Conservation (phyloP, 2,888 invertebrate genomes). For the Phyto melanocephala region DNA sequence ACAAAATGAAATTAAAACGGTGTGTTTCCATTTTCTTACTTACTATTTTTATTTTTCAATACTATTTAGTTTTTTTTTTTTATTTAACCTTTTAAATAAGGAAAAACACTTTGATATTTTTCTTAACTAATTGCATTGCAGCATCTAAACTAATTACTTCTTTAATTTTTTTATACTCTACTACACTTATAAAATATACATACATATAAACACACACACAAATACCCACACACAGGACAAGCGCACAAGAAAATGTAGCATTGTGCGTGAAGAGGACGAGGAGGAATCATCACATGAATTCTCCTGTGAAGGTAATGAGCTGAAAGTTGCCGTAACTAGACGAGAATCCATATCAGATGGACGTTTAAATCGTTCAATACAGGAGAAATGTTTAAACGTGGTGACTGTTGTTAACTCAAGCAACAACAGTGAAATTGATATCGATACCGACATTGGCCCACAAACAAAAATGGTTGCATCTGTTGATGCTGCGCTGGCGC, state of each 20-base stretch:
- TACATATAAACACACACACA: conserved; percentile 39
- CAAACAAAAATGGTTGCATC: conserved; percentile 81
- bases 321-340: conserved; percentile 81
- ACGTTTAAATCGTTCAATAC: conserved; percentile 85
- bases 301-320: conserved; percentile 80
- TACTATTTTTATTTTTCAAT: background rate
- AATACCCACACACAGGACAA: conserved; percentile 70
- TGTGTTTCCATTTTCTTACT: conserved; percentile 67
- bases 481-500: conserved; percentile 70
- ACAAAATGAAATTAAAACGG: conserved; percentile 69
- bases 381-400: conserved; percentile 79
- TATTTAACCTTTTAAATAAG: conserved; percentile 6
- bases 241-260: conserved; percentile 92
- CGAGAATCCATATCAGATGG: conserved; percentile 90
- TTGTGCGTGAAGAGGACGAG: conserved; percentile 95
- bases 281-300: conserved; percentile 86
- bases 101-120: conserved; percentile 21
- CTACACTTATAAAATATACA: background rate
- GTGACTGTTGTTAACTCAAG: conserved; percentile 78
- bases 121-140: conserved; percentile 18
- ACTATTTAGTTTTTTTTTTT: background rate
- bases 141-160: conserved; percentile 19
- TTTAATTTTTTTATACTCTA: conserved; percentile 22
- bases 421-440: conserved; percentile 42
- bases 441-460: conserved; percentile 75